Base-by-base conservation (phyloP, 1,140 invertebrate genomes). In the Trichoplusia ni region DNA sequence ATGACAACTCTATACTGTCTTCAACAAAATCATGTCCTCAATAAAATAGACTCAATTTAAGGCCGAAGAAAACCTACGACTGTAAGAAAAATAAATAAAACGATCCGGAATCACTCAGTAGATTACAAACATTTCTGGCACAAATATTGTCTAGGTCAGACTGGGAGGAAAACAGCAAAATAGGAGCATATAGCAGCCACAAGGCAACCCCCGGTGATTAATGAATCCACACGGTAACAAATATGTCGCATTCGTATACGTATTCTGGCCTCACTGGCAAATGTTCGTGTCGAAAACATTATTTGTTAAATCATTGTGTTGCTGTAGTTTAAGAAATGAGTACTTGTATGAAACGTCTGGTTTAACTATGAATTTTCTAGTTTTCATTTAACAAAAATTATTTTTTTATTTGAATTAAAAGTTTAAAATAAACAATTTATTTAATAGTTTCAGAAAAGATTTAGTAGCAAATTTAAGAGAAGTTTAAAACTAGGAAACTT, bases 221-320 rank as follows among this genome's bases (percentile, higher is more conserved):
- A 84, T 84, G 77, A 75, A 46, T 58, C 60, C 66, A 56, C 54
- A 63, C 73, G 71, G 76, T 79, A 79, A 79, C 75, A 76, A 78
- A 80, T 69, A 67, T 78, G 70, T 75, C 70, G 54, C 61, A 62
- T 49, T 51, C 49, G 51, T 35, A 51, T 16, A 60, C 54, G 47
- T 65, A 70, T 62, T 62, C 53, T 53, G 60, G 53, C 13, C 5
- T 9, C 38, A 25, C n/a, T 8, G 33, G 40, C 42, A 47, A 60
- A 47, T 23, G 40, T 33, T 60, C 29, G 42, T 16, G 27, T 60
- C 42, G 27, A 60, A 44, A 47, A 29, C 9, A 19, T 47, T 60
- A 60, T 60, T 46, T 60, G 40, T 35, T 5, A 46, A 47, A 27
- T 47, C 42, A 58, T 42, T n/a, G 46, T 47, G n/a, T 27, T 14